Evolutionary conservation across 2,797 vertebrate species (phyloP), one percentile per base, ranked within the genome.

Genomic region (Notoglanidium macrostoma): DNA sequence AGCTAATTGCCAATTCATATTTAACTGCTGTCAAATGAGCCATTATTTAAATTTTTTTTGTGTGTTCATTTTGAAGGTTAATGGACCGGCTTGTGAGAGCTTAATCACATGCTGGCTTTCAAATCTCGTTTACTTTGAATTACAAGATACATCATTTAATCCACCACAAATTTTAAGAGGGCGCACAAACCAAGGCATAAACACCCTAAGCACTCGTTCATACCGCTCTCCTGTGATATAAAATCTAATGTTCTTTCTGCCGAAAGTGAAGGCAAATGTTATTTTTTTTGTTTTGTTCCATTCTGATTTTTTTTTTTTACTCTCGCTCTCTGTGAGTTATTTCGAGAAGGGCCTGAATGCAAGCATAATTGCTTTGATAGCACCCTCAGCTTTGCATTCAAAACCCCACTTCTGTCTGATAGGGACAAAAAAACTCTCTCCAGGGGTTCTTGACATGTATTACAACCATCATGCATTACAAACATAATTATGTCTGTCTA

Each of bases 311-410:
- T 17, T 55, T 55, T 55, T 57, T 55, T 55, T 15, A 54, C 49
- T 21, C 74, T 55, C 17, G 12, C 44, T 35, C 35, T 49, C 70
- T 49, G 7, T 10, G 83, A 23, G 61, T 86, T 89, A 55, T 86
- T 87, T 80, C 2, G 76, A 89, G 89, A 84, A 85, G 70, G 57
- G 40, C 61, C 61, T 29, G 65, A 87, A 87, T 85, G 49, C 80
- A 67, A 90, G 68, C 84, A 77, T 90, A 92, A 92, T 91, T 92
- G 90, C 85, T 85, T 91, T 91, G 83, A 92, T 92, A 86, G 78
- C 87, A 88, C 90, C 80, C 84, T 86, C 70, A 88, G 55, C 77
- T 89, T 59, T 90, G 68, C 68, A 76, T 89, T 82, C 73, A 81
- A 85, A 88, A 76, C 40, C 74, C 83, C 84, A 83, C 86, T 87